Conservation (phyloP, 2,113 vertebrate species). For the Rhombomys opimus region DNA sequence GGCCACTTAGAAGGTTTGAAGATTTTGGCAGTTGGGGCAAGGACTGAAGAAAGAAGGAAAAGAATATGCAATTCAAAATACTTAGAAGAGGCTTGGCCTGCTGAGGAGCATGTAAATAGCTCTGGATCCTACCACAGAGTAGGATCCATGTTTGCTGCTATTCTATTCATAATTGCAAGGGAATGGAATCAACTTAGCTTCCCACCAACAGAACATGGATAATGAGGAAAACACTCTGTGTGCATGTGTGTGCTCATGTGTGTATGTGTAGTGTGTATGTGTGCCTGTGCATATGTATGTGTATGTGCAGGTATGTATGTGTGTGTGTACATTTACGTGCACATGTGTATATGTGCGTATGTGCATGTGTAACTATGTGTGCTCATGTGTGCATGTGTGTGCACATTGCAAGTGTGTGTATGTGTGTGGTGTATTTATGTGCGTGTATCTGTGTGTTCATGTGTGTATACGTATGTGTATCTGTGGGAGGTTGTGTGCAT, state of each 20-base stretch:
- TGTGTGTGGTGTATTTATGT: not conserved
- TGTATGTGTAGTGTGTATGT: not conserved
- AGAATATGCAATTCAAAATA: not conserved
- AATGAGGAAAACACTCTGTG: no score
- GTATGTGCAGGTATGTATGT: not conserved
- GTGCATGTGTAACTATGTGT: not conserved
- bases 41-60: not conserved
- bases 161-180: not conserved
- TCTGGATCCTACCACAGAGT: not conserved
- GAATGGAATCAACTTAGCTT: not conserved
- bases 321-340: no score
- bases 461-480: not conserved
- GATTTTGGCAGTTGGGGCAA: not conserved
- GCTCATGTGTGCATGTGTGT: not conserved
- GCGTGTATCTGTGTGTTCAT: not conserved
- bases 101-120: not conserved
- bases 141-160: not conserved
- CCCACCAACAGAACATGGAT: not conserved
- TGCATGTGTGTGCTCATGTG: not conserved
- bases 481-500: not conserved
- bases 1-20: not conserved
- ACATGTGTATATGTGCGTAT: no score
- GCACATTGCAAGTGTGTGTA: not conserved
- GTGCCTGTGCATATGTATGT: not conserved
- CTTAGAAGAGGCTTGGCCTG: not conserved